These are phyloP conservation scores for Atherinosoma microstoma DNA, from an alignment of 2,797 vertebrate genomes.

Conservation along the genomic window DNA sequence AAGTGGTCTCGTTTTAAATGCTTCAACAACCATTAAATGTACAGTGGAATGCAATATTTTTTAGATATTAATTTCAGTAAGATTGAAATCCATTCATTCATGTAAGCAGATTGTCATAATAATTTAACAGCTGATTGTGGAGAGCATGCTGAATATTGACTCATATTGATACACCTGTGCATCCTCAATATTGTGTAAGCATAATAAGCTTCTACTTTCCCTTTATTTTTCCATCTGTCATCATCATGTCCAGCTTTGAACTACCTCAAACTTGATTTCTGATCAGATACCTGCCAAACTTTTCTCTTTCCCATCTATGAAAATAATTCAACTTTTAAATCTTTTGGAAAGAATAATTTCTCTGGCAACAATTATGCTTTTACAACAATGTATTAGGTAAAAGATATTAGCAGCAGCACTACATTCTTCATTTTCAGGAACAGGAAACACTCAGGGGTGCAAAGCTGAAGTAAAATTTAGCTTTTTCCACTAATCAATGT, in stretches of 20 bases:
- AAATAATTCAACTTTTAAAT: background rate
- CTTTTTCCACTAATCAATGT: background rate
- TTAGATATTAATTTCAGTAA: background rate
- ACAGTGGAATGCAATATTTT: background rate
- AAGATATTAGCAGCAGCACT: background rate
- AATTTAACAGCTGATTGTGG: background rate
- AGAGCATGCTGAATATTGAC: too few relatives aligned
- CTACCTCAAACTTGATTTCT: background rate
- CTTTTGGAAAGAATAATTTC: background rate
- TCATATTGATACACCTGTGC: too few relatives aligned
- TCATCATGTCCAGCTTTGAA: background rate
- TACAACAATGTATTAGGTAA: background rate
- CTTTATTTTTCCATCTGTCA: background rate
- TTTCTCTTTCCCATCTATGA: background rate
- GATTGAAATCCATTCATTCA: too few relatives aligned
- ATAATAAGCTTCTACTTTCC: background rate
- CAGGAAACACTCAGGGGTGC: fast-evolving
- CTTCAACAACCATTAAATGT: background rate
- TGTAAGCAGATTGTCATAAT: background rate
- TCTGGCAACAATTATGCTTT: background rate
- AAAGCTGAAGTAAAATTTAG: background rate
- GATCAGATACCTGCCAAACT: background rate
- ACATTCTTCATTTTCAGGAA: background rate
- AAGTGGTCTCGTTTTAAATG: background rate
- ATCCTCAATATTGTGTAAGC: too few relatives aligned